Evolutionary conservation across 2,888 invertebrate species (phyloP).

Genomic region (Ochropacha duplaris): DNA sequence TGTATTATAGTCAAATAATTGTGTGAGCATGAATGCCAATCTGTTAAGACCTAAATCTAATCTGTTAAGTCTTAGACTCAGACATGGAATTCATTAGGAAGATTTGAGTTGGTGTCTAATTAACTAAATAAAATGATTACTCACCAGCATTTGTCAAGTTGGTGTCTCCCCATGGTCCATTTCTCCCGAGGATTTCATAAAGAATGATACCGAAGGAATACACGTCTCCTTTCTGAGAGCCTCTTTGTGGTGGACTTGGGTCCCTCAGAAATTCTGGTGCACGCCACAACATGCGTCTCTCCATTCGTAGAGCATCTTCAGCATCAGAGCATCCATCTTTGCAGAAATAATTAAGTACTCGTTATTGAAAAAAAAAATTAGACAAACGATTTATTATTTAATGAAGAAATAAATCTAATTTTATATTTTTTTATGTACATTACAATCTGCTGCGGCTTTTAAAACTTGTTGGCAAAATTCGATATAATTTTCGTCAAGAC

Average conservation of each 20-base stretch:
- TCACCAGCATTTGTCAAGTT: constrained; percentile 85
- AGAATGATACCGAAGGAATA: constrained; percentile 93
- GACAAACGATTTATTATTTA: too few relatives aligned
- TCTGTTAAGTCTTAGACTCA: too few relatives aligned
- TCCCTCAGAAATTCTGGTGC: constrained; percentile 89
- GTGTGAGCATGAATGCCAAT: too few relatives aligned
- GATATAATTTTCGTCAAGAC: too few relatives aligned
- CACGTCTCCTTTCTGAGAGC: constrained; percentile 93
- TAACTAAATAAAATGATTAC: constrained; percentile 20
- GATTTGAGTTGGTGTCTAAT: background rate
- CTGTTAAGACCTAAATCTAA: too few relatives aligned
- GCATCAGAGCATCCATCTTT: constrained; percentile 84
- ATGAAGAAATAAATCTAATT: too few relatives aligned
- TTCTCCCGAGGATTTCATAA: constrained; percentile 91
- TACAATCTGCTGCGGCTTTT: too few relatives aligned
- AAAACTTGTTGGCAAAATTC: too few relatives aligned
- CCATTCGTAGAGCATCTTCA: constrained; percentile 75
- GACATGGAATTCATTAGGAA: background rate
- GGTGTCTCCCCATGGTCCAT: constrained; percentile 91
- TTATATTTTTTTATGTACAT: too few relatives aligned
- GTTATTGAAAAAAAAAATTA: too few relatives aligned
- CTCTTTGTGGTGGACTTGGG: constrained; percentile 82
- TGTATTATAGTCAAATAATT: too few relatives aligned
- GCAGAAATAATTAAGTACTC: background rate
- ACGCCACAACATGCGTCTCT: constrained; percentile 85